These are phyloP conservation scores for Coregonus ussuriensis DNA, from an alignment of 2,797 vertebrate genomes.

Conservation along the genomic window DNA sequence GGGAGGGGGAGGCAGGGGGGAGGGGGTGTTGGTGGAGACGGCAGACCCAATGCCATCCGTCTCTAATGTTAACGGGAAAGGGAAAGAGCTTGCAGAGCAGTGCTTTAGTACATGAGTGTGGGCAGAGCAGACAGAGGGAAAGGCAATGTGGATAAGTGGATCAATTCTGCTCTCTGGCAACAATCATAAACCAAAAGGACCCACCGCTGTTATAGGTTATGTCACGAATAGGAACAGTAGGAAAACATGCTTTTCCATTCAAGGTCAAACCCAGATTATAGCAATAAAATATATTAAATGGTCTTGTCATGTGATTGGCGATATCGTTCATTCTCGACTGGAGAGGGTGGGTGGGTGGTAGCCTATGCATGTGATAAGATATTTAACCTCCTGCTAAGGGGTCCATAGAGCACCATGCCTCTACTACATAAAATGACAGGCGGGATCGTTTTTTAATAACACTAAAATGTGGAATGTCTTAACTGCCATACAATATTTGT, in stretches of 20 bases:
- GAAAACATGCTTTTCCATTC: background rate
- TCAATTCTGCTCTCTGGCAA: background rate
- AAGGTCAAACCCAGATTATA: background rate
- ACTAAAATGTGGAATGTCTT: background rate
- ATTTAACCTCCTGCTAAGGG: no score
- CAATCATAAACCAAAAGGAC: background rate
- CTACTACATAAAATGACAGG: no score
- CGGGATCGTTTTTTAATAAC: background rate
- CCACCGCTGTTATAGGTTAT: background rate
- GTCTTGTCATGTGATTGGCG: background rate
- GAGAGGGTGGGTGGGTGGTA: background rate
- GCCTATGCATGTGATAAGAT: background rate
- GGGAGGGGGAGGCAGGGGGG: slow-evolving; percentile 21
- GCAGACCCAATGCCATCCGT: background rate
- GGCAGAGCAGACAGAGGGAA: background rate
- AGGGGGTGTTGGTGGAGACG: slow-evolving; percentile 17
- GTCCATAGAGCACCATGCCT: no score
- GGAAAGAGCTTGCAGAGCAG: background rate
- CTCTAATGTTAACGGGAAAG: background rate
- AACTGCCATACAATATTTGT: no score
- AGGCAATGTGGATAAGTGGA: background rate
- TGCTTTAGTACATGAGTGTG: background rate
- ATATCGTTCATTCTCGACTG: background rate
- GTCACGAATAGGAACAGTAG: background rate
- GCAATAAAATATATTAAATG: background rate